Evolutionary conservation across 1,140 invertebrate genomes (phyloP), one percentile per base, ranked within the genome.

Genomic region (Drosophila pruinosa): DNA sequence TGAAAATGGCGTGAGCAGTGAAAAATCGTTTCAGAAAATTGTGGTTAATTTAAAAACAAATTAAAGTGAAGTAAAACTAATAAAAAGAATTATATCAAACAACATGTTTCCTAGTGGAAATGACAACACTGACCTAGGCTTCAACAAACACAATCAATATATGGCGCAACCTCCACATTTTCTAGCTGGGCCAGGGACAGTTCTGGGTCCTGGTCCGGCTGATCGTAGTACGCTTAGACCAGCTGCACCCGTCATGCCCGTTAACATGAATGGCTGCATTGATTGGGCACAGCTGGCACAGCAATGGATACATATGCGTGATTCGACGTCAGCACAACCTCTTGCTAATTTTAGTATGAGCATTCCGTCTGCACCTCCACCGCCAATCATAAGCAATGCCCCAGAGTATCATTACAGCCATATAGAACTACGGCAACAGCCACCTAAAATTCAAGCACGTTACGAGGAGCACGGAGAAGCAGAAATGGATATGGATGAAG

Each of bases 261-360:
- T 83, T 1, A 77, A 61, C 14, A 76, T 76, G 58, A 72, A 76
- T 8, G 78, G 93, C 70, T 91, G 93, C 94, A 98, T 99, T 54
- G 98, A 99, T 92, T 99, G 98, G 98, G 98, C 97, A 24, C 95
- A 96, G 54, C 92, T 99, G 72, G 98, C 98, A 12, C 98, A 99
- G 86, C 97, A 99, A 94, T 99, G 98, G 98, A 99, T 99, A 69
- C 96, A 96, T 89, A 98, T 98, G 97, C 98, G 98, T 88, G 97
- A 98, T 90, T 93, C 94, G 12, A 89, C 90, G 21, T 91, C 92
- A 21, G 89, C 19, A 10, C 45, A 36, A 10, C 38, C 48, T 4
- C 24, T 68, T 4, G 90, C 93, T 39, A 92, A 92, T 63, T 93
- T 93, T 74, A 61, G 59, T 56, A 57, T 76, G 19, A 62, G 56